Evolutionary conservation across 2,888 invertebrate species (phyloP), one percentile per base, ranked within the genome.

Genomic region (Netelia inedita): DNA sequence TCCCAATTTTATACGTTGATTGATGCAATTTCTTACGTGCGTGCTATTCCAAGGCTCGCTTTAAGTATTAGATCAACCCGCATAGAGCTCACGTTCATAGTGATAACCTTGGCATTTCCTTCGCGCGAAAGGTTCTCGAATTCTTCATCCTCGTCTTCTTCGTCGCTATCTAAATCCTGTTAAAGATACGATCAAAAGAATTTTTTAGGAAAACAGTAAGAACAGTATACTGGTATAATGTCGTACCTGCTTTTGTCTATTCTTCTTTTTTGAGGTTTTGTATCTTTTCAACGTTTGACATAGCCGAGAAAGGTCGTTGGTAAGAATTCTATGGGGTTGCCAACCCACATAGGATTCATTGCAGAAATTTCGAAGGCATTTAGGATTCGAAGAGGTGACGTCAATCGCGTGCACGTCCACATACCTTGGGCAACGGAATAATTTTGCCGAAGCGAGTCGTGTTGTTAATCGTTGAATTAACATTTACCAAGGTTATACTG

Each of bases 51-150:
- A 14, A 97, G 94, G 19, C 96, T 96, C 53, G 95, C 94, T 94
- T 97, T 97, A 0, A 97, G 88, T 73, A 98, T 91, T 0, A 95
- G 93, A 94, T 98, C 98, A 1, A 96, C 94, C 88, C 98, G 94
- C 89, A 97, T 92, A 0, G 97, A 96, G 79, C 95, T 95, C 8
- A 97, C 94, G 83, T 94, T 95, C 19, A 96, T 94, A 90, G 95
- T 96, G 0, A 97, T 90, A 16, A 96, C 93, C 94, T 96, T 97
- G 0, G 96, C 96, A 90, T 96, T 95, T 88, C 95, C 95, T 83
- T 95, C 94, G 43, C 95, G 94, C 35, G 95, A 94, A 9, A 94
- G 92, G 79, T 94, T 94, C 71, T 94, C 94, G 41, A 94, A 92
- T 65, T 94, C 94, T n/a, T 91, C 90, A 0, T 94, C 94, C 55